Evolutionary conservation across 2,113 vertebrate genomes (phyloP), one percentile per base, ranked within the genome.

Genomic region (Salminus brasiliensis): DNA sequence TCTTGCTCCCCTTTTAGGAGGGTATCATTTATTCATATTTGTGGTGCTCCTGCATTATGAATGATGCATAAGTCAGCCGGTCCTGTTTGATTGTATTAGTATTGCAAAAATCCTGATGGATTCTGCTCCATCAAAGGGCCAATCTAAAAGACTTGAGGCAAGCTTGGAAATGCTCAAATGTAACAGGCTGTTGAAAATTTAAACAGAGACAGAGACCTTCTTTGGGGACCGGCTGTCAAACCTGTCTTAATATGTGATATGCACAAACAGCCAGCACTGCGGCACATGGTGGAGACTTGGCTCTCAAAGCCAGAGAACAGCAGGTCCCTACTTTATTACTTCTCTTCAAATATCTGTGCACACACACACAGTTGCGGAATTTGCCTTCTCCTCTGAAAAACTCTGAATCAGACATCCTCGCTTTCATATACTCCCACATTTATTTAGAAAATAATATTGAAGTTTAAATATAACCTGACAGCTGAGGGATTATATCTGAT

Each of bases 151-250:
- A 78, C 86, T 90, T 59, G 90, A 91, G 85, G 74, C 87, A 85
- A 81, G 84, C 81, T 84, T 91, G 88, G 85, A 91, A 92, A 89
- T 88, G 92, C 85, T 86, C 92, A 92, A 82, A 93, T 91, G 91
- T 87, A 82, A 36, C 72, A 89, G 84, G 72, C 90, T 92, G 89
- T 89, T 94, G 89, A 93, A 93, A 92, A 83, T 92, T 92, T 93
- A 86, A 95, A 90, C 86, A 90, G 81, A 86, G 78, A 82, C 72
- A 15, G 60, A 89, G 82, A 81, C 66, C 36, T 76, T 93, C 91
- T 91, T 91, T 66, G 21, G 91, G 93, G 93, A 94, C 86, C 74
- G 84, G 85, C 93, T 95, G 93, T 93, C 93, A 95, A 94, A 87
- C 67, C 86, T 91, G 87, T 94, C 89, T 86, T 89, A 88, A 89